Evolutionary conservation across 2,113 vertebrate species (phyloP).

Genomic region (Pelusios castaneus): DNA sequence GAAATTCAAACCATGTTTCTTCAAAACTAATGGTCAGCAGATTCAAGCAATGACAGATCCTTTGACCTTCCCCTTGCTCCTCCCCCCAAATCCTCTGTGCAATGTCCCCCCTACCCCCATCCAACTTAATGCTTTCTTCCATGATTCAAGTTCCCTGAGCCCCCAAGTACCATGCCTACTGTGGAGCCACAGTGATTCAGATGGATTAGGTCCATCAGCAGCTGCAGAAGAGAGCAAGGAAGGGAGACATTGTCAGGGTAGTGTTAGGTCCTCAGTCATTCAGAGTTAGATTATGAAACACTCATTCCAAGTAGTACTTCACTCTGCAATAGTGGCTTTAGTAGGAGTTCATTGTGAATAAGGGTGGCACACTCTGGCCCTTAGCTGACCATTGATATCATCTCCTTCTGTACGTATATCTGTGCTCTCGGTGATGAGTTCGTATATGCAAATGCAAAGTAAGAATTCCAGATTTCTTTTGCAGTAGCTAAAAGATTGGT

Average conservation of each 20-base stretch:
- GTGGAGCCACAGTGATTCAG: conserved; percentile 5
- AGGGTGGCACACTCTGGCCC: neutral
- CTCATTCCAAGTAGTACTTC: neutral
- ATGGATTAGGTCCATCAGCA: conserved; percentile 44
- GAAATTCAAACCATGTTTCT: neutral
- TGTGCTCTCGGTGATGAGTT: neutral
- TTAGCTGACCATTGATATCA: neutral
- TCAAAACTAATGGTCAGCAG: conserved; percentile 12
- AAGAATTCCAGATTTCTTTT: conserved; percentile 40
- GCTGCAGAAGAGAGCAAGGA: neutral
- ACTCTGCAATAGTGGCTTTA: neutral
- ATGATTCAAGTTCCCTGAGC: conserved; percentile 46
- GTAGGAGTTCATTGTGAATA: neutral
- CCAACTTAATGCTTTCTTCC: conserved; percentile 11
- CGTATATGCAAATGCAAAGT: conserved; percentile 32
- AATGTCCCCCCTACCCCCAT: conserved; percentile 44
- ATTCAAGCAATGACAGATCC: neutral
- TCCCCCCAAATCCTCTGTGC: conserved; percentile 8
- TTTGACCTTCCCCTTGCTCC: neutral
- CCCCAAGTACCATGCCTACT: conserved; percentile 15
- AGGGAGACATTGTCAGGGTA: neutral
- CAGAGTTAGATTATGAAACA: neutral
- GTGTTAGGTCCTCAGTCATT: neutral
- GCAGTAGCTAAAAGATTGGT: conserved; percentile 24
- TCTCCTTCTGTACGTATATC: conserved; percentile 8